These are phyloP conservation scores for Cryptus viduatorius DNA, from an alignment of 2,888 invertebrate species.

Conservation along the genomic window DNA sequence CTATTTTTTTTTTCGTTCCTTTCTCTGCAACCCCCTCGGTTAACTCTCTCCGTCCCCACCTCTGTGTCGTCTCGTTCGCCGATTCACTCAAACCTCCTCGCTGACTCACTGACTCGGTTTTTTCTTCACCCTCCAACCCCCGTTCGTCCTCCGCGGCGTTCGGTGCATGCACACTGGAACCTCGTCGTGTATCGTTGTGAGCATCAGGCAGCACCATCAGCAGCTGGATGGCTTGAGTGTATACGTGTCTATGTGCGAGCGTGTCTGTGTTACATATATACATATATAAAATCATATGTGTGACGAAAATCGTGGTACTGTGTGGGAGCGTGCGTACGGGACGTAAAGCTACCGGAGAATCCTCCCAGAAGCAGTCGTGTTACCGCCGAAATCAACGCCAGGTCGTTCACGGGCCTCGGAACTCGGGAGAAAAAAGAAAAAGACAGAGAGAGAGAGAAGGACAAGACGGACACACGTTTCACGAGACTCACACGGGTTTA, in stretches of 20 bases:
- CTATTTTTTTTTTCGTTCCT: conserved; percentile 21
- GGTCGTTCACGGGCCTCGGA: conserved; percentile 60
- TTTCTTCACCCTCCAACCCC: conserved; percentile 51
- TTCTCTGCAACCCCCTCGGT: conserved; percentile 32
- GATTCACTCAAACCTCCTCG: conserved; percentile 53
- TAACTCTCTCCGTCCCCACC: conserved; percentile 22
- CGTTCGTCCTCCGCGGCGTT: conserved; percentile 52
- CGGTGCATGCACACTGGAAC: conserved; percentile 57
- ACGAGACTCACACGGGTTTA: conserved; percentile 7
- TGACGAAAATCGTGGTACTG: conserved; percentile 39
- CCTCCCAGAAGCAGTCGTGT: conserved; percentile 54
- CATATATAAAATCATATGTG: conserved; percentile 18
- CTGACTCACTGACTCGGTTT: conserved; percentile 63
- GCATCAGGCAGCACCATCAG: conserved; percentile 44
- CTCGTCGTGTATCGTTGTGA: conserved; percentile 55
- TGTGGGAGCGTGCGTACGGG: conserved; percentile 60
- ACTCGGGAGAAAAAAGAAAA: conserved; percentile 32
- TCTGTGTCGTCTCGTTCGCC: conserved; percentile 36
- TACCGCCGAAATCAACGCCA: conserved; percentile 63
- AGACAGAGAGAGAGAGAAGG: not conserved
- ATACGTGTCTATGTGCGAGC: conserved; percentile 12
- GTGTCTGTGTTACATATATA: conserved; percentile 3
- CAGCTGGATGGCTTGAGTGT: conserved; percentile 47
- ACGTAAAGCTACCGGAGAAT: conserved; percentile 45
- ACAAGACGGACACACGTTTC: conserved; percentile 7